phyloP scores from a whole-genome alignment of 1,140 invertebrate genomes.

The Psilanteris sp. region DNA sequence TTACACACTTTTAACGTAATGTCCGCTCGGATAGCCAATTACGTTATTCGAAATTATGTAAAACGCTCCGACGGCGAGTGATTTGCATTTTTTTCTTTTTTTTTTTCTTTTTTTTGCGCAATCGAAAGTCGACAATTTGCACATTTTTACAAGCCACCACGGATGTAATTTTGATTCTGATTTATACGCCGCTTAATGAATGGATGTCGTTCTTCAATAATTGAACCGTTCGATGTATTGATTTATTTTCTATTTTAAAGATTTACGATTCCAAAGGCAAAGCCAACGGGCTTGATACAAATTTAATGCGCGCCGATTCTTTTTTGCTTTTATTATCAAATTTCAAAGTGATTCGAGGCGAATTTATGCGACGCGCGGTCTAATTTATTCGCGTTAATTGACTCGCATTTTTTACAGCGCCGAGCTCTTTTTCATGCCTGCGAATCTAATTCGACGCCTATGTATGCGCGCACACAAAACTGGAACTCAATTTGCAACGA shows the following conservation, averaged over 20 bases:
- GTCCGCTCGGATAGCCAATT: conserved; percentile 36
- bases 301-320: too few relatives aligned
- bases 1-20: conserved; percentile 26
- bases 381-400: too few relatives aligned
- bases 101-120: too few relatives aligned
- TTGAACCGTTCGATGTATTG: conserved; percentile 21
- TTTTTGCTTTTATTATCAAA: too few relatives aligned
- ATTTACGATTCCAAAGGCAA: conserved; percentile 19
- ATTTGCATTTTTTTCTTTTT: conserved; percentile 54
- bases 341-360: too few relatives aligned
- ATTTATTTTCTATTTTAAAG: conserved; percentile 15
- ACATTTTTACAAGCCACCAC: conserved; percentile 26
- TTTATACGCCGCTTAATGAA: conserved; percentile 39
- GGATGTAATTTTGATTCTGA: conserved; percentile 50
- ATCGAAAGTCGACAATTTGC: conserved; percentile 42
- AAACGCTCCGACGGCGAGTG: conserved; percentile 19
- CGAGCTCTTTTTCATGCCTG: too few relatives aligned
- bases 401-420: too few relatives aligned
- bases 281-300: too few relatives aligned
- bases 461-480: too few relatives aligned
- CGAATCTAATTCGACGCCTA: too few relatives aligned
- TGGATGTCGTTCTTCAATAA: conserved; percentile 29
- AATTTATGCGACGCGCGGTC: too few relatives aligned
- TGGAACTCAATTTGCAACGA: too few relatives aligned
- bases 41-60: conserved; percentile 51